These are phyloP conservation scores for Ctena decussata DNA, from an alignment of 2,888 invertebrate species.

Conservation along the genomic window DNA sequence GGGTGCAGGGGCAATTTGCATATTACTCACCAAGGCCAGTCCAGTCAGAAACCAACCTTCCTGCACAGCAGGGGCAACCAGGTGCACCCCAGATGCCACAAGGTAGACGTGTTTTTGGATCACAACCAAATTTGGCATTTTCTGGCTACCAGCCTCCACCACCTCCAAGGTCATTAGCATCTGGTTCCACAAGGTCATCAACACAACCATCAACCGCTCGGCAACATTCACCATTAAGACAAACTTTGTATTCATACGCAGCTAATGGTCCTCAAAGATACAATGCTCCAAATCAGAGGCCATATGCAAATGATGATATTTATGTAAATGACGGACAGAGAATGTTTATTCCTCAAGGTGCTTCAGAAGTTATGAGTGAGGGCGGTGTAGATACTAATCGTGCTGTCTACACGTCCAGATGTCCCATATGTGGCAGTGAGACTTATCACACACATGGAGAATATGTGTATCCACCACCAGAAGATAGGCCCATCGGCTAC, in stretches of 20 bases:
- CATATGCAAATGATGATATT: conserved; percentile 70
- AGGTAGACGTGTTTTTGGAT: conserved; percentile 62
- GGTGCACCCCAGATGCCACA: conserved; percentile 21
- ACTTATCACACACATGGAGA: conserved; percentile 76
- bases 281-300: conserved; percentile 36
- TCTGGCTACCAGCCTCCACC: conserved; percentile 63
- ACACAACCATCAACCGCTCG: conserved; percentile 14
- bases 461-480: conserved; percentile 64
- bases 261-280: conserved; percentile 53
- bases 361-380: conserved; percentile 43
- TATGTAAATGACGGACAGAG: conserved; percentile 62
- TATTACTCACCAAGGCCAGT: conserved; percentile 56
- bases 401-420: conserved; percentile 65
- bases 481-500: conserved; percentile 54
- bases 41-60: conserved; percentile 23
- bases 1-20: conserved; percentile 65
- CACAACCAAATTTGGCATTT: conserved; percentile 63
- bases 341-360: conserved; percentile 56
- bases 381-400: conserved; percentile 38
- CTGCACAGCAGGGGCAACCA: conserved; percentile 18
- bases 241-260: conserved; percentile 65
- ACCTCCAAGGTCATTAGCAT: conserved; percentile 36
- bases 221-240: conserved; percentile 53
- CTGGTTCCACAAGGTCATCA: conserved; percentile 55
- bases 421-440: conserved; percentile 77